A percentile compares a stretch with the other conserved stretches of the same genome.
Evolutionary conservation across 2,113 vertebrate species (phyloP).

Genomic region (Strix uralensis): DNA sequence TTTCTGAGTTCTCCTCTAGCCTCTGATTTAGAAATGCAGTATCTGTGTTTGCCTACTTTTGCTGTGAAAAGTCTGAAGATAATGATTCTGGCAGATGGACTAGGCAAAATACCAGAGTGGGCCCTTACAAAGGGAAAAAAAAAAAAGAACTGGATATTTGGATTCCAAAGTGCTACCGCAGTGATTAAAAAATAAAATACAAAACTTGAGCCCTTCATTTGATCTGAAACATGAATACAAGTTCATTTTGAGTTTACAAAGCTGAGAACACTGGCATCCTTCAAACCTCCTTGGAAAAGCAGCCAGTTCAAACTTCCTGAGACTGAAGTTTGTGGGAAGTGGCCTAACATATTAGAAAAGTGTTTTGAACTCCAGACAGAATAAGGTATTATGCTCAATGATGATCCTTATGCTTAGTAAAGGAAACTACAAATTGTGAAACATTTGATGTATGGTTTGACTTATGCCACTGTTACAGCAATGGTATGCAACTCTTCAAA

Average conservation of each 20-base stretch:
- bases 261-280: conserved; percentile 57
- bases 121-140: neutral
- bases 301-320: conserved; percentile 65
- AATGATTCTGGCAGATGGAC: neutral
- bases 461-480: neutral
- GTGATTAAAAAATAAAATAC: conserved; percentile 38
- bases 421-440: conserved; percentile 34
- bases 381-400: conserved; percentile 37
- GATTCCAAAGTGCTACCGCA: neutral
- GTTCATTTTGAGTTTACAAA: conserved; percentile 59
- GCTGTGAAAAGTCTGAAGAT: neutral
- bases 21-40: neutral
- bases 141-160: neutral
- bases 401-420: neutral
- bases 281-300: conserved; percentile 29
- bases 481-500: neutral
- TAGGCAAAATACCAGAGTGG: neutral
- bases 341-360: conserved; percentile 30
- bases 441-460: conserved; percentile 10
- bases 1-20: neutral
- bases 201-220: conserved; percentile 11
- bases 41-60: neutral
- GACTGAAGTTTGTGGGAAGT: conserved; percentile 42
- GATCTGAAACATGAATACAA: conserved; percentile 47
- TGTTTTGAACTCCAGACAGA: conserved; percentile 38